Base-by-base conservation (phyloP, 2,888 invertebrate species). In the Aphidoletes aphidimyza region DNA sequence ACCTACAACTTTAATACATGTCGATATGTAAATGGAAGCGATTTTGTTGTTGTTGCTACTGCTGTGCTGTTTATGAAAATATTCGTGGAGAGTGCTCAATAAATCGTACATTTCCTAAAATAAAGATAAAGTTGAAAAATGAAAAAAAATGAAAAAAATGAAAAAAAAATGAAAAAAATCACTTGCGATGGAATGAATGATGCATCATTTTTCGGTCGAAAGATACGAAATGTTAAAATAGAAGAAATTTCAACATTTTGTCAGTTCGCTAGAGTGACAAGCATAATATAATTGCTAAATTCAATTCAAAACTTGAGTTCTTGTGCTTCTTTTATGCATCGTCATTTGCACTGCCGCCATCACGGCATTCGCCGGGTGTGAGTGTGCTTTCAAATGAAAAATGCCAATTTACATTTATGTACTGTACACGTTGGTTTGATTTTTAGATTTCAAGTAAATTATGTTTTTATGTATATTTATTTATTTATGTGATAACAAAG, bases 261-360 rank as follows among this genome's bases (percentile, higher is more conserved):
- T 69, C 54, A 54, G 54, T 54, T n/a, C 54, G n/a, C 69, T n/a
- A 30, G 69, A 30, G 17, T 69, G 69, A 30, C 54, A 34, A 30
- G 14, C 69, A 69, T 30, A 69, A 69, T 69, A 30, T 69, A 69
- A 69, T 69, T 69, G 69, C 69, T 30, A 69, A 69, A 69, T 69
- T 69, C 69, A 69, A 69, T 69, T 69, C 30, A 14, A 69, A 69
- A 30, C 17, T 22, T 69, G 14, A 2, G 69, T 14, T 69, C 30
- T 69, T 14, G 14, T 69, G n/a, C n/a, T 69, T 30, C n/a, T 19
- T 69, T 54, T 54, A 22, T 54, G 54, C 69, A 17, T n/a, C 69
- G 30, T 69, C 34, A 69, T 54, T 54, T 54, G 22, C 2, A 54
- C 47, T 14, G 14, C 30, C 34, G 30, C 30, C 30, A 30, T n/a